A percentile compares a stretch with the other conserved stretches of the same genome.
Conservation (phyloP, 2,797 vertebrate genomes). For the Erpetoichthys calabaricus region DNA sequence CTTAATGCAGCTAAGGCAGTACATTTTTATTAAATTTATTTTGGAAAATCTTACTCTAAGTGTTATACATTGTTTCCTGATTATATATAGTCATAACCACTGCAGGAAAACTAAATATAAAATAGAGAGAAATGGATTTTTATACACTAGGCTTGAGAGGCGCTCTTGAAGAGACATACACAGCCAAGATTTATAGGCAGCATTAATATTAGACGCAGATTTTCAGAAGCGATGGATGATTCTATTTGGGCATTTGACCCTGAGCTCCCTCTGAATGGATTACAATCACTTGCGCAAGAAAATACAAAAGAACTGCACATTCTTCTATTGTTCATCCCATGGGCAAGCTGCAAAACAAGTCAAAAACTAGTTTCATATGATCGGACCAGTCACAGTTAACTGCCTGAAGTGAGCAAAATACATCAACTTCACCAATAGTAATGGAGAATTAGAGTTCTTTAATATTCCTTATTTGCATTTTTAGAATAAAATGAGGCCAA, state of each 20-base stretch:
- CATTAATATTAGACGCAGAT: not conserved
- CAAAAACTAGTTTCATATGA: not conserved
- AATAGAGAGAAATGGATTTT: no score
- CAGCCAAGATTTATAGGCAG: slow-evolving; percentile 3
- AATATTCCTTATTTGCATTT: no score
- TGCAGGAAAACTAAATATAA: no score
- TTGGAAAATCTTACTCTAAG: no score
- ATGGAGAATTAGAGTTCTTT: no score
- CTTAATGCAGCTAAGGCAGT: no score
- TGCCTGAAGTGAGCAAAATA: not conserved
- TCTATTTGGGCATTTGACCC: not conserved
- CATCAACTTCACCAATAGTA: no score
- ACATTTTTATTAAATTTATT: no score
- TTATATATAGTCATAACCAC: no score
- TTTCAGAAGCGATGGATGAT: slow-evolving; percentile 2
- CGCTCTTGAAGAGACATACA: not conserved
- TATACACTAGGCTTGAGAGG: not conserved
- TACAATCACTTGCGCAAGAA: not conserved
- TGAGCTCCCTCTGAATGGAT: slow-evolving; percentile 5
- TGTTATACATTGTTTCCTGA: no score
- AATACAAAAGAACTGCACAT: not conserved
- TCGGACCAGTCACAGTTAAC: not conserved
- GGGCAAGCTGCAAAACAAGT: not conserved
- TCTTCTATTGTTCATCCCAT: not conserved
- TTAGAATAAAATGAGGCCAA: no score